Base-by-base conservation (phyloP, 2,113 vertebrate species). In the Glaucidium brasilianum region DNA sequence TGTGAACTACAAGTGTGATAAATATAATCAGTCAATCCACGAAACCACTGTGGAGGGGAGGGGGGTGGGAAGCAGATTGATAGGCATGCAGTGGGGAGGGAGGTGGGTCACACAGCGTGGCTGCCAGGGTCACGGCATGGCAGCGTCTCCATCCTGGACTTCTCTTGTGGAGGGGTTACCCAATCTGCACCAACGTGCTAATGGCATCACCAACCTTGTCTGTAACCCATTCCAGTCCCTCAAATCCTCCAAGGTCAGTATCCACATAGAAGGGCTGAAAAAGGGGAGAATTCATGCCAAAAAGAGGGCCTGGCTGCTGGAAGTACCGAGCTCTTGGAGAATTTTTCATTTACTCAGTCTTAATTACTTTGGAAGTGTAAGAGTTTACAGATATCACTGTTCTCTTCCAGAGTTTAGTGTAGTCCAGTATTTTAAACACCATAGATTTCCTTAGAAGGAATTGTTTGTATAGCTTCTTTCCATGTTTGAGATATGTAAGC, bases 1-100 rank as follows among this genome's bases (percentile, higher is more conserved):
- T 97, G 85, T 90, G 84, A 96, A 95, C 94, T 96, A 80, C 74
- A 96, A 90, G 85, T 97, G 92, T 91, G 96, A 93, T 97, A 96
- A 95, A 95, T 96, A 94, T 79, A 96, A 96, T 88, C 90, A 95
- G 91, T 97, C 96, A 96, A 45, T 96, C 96, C 95, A 60, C 77
- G 76, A 88, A 88, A 75, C 83, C 79, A 23, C 21, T 23, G 20
- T 0, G 27, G 53, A 26, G 67, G 52, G 69, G 45, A 55, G 83
- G 63, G n/a, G n/a, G 35, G n/a, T n/a, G n/a, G n/a, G n/a, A n/a
- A 58, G 71, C 71, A 55, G 92, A 77, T 84, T 95, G 81, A 85
- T 78, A 32, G 94, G 76, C 94, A 34, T 56, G 12, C 14, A 29
- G 15, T 58, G 50, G 64, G 64, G 63, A 80, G 67, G 41, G 62